Conservation (phyloP, 2,113 vertebrate genomes). For the Nerophis ophidion region DNA sequence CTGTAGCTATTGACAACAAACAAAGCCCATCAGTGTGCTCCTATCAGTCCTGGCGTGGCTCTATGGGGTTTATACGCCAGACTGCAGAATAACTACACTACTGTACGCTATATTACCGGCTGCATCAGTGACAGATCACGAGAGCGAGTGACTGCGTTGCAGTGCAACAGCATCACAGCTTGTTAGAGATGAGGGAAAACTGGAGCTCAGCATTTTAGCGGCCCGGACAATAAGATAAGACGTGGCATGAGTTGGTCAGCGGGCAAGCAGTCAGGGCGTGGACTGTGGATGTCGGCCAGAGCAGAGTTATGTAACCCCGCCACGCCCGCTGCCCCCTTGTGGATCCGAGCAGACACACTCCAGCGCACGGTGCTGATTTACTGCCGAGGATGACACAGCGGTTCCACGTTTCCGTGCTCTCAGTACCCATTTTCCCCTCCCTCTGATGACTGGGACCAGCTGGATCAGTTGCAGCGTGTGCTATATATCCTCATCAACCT, state of each 20-base stretch:
- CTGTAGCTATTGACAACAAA: slow-evolving; percentile 29
- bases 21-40: background rate
- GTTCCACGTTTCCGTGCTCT: slow-evolving; percentile 54
- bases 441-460: slow-evolving; percentile 57
- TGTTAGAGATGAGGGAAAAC: background rate
- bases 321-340: slow-evolving; percentile 57
- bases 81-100: slow-evolving; percentile 3
- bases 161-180: background rate
- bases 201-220: background rate
- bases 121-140: too few relatives aligned
- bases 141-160: background rate
- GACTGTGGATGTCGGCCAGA: slow-evolving; percentile 50
- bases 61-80: background rate
- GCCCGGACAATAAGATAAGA: background rate
- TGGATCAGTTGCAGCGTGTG: slow-evolving; percentile 56
- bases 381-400: slow-evolving; percentile 71
- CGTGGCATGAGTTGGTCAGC: slow-evolving; percentile 11
- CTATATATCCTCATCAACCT: slow-evolving; percentile 56
- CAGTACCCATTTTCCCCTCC: slow-evolving; percentile 46
- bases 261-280: slow-evolving; percentile 19
- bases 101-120: background rate
- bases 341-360: slow-evolving; percentile 51
- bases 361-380: slow-evolving; percentile 64
- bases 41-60: background rate
- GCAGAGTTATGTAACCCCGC: slow-evolving; percentile 64